Percentiles rank a stretch among this genome's conserved stretches.
phyloP scores from a whole-genome alignment of 2,888 invertebrate genomes.

The Patella depressa region DNA sequence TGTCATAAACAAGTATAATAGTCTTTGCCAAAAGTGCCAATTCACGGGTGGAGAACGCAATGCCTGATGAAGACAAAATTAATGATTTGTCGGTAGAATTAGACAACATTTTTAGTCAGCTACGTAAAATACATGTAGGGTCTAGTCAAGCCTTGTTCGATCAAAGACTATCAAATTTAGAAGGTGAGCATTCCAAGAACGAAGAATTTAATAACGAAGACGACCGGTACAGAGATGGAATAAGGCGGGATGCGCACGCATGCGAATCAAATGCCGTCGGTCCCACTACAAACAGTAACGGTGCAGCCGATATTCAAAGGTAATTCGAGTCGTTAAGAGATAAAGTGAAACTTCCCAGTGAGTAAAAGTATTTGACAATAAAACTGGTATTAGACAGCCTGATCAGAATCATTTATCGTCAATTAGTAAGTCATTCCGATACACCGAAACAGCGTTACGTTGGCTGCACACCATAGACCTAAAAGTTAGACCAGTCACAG shows the following conservation, averaged over 20 bases:
- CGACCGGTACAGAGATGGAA: neutral
- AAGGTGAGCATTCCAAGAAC: too few relatives aligned
- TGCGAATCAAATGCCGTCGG: neutral
- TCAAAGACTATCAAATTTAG: too few relatives aligned
- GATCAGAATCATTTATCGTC: neutral
- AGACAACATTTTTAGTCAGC: too few relatives aligned
- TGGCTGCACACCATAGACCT: neutral
- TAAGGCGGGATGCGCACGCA: neutral
- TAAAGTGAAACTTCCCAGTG: slow-evolving; percentile 9
- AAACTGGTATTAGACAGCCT: slow-evolving; percentile 24
- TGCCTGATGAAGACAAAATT: too few relatives aligned
- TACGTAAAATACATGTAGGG: too few relatives aligned
- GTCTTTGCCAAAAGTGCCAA: too few relatives aligned
- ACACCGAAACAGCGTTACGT: slow-evolving; percentile 13
- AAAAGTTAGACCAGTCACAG: neutral
- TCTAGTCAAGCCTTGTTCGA: too few relatives aligned
- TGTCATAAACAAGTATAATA: too few relatives aligned
- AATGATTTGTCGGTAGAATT: too few relatives aligned
- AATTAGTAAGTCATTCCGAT: neutral
- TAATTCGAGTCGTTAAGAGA: neutral
- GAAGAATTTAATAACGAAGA: too few relatives aligned
- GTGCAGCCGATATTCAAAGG: neutral
- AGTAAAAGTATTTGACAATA: slow-evolving; percentile 23
- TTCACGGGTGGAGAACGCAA: too few relatives aligned
- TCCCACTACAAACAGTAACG: neutral